Evolutionary conservation across 2,797 vertebrate genomes (phyloP), one percentile per base, ranked within the genome.

Genomic region (Alosa sapidissima): DNA sequence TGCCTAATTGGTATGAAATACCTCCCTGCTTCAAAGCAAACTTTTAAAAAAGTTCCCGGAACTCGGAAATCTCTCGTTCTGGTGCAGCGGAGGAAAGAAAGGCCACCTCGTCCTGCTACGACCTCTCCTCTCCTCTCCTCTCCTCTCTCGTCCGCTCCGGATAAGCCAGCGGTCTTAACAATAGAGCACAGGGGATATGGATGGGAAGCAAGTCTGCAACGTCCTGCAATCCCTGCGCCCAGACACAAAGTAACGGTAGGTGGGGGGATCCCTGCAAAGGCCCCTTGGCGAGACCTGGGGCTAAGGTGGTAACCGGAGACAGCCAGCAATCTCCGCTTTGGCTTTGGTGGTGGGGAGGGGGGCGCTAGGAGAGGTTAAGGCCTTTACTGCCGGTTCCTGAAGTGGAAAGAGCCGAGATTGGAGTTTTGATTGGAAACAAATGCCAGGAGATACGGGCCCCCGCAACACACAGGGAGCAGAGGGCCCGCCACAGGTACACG

Each of bases 351-450:
- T n/a, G 83, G n/a, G 86, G 72, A 81, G 85, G 84, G 88, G 88
- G 87, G 88, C 55, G 16, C n/a, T 88, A 89, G 91, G 88, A 92
- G 87, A 94, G 93, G 94, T 94, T 94, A 93, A 94, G 92, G 91
- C 89, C 91, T 90, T 93, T 95, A 95, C 93, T 93, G 88, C 91
- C 92, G 90, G 87, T 92, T 93, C 91, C 91, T 93, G 89, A 91
- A 92, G 92, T 92, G 93, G 93, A 93, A 92, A 89, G 92, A 91
- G 91, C 68, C 86, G 86, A 90, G 91, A 92, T 90, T 92, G 91
- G 75, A 90, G 91, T 93, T 92, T 88, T 91, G 92, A 96, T 94
- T 94, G 92, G 92, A 96, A 95, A 93, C 93, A 95, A 96, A 95
- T 94, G 93, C 94, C 92, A 94, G 86, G 82, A 91, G 90, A 92